Base-by-base conservation (phyloP, 2,888 invertebrate species). In the Eilema sororculum region DNA sequence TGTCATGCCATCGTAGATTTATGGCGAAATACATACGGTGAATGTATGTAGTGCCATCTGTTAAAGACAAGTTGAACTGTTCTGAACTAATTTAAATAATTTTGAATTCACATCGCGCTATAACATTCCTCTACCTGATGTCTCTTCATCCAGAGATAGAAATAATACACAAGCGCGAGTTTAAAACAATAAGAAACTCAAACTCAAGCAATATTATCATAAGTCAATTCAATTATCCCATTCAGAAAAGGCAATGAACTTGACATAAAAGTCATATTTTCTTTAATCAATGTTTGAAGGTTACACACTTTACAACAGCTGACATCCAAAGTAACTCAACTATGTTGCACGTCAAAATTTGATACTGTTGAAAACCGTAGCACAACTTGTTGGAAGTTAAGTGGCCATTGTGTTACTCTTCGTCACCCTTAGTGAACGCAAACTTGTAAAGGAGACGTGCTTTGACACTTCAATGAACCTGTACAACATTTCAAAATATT, bases 331-430 rank as follows among this genome's bases (percentile, higher is more conserved):
- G 75, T 76, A 78, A 71, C 12, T 52, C 10, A 58, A 69, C 68
- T 67, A 76, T 69, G 65, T 73, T 70, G 58, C 59, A 63, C 67
- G 67, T 73, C 68, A 71, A 68, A 65, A 60, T 67, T 71, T 71
- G 62, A 74, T 69, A 58, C 16, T 56, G 72, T 57, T 72, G 70
- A 77, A 79, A 79, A 57, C 70, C 41, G 30, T 76, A 60, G 65
- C n/a, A 63, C 12, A 71, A 74, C 65, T 68, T 71, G 72, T 65
- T 77, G 66, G 66, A 60, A 65, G 68, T 79, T 67, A 79, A 77
- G 82, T 68, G 75, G 67, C 72, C 68, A 68, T 81, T 71, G 73
- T 71, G 71, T 73, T 73, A 71, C 69, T 72, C 57, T 62, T 22
- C 52, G 59, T 77, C 71, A 67, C 33, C 20, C 10, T 28, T 28